Conservation (phyloP, 2,113 vertebrate genomes). For the Mixornis gularis region DNA sequence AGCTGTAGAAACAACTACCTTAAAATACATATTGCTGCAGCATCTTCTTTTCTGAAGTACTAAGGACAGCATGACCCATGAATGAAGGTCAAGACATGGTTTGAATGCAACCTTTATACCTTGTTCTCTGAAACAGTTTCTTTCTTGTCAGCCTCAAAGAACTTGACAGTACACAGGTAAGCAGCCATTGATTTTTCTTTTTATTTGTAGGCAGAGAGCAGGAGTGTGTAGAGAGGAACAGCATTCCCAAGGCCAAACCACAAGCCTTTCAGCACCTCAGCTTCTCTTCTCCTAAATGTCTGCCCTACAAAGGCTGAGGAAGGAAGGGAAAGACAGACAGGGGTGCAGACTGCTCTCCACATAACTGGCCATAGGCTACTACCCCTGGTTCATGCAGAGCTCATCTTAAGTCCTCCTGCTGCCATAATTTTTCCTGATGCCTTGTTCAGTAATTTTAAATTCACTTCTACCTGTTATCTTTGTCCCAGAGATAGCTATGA, state of each 20-base stretch:
- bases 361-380: fast-evolving
- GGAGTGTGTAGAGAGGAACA: neutral
- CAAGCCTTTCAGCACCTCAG: neutral
- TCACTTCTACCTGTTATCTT: neutral
- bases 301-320: neutral
- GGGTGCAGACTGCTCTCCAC: fast-evolving
- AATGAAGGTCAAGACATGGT: neutral
- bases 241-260: neutral
- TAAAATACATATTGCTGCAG: neutral
- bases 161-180: neutral
- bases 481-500: neutral
- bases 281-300: neutral
- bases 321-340: neutral
- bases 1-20: neutral
- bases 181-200: neutral
- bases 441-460: neutral
- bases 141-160: neutral
- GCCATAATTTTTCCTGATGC: neutral
- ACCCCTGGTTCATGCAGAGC: neutral
- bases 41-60: neutral
- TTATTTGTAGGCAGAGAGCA: neutral
- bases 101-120: neutral
- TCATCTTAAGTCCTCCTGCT: neutral
- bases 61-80: fast-evolving
- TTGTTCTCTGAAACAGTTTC: neutral